These are phyloP conservation scores for Pygoscelis adeliae DNA, from an alignment of 2,113 vertebrate species.

Conservation along the genomic window DNA sequence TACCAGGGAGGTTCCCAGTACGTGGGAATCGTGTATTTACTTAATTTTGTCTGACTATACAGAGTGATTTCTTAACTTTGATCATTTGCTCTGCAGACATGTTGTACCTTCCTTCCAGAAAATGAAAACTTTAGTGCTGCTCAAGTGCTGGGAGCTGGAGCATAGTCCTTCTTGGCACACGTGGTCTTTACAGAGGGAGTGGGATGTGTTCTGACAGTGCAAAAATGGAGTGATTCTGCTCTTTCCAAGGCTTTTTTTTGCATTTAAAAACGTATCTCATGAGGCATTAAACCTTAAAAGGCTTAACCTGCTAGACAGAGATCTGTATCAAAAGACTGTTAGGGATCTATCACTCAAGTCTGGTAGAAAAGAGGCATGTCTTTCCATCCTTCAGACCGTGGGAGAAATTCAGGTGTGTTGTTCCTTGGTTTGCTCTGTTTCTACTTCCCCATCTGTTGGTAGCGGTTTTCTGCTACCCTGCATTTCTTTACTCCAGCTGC, in stretches of 20 bases:
- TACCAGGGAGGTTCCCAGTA: neutral
- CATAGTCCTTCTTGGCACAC: neutral
- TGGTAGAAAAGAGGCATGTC: neutral
- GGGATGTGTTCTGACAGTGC: neutral
- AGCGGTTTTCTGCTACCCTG: neutral
- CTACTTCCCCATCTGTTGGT: neutral
- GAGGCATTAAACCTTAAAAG: neutral
- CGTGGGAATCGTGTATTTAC: neutral
- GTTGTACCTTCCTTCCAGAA: neutral
- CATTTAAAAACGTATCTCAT: neutral
- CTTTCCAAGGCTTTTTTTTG: neutral
- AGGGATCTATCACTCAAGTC: neutral
- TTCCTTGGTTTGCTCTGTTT: neutral
- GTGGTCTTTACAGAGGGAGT: neutral
- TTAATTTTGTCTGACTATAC: neutral
- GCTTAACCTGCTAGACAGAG: neutral
- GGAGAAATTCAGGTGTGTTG: neutral
- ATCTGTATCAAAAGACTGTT: neutral
- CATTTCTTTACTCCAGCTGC: neutral
- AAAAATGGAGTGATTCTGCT: neutral
- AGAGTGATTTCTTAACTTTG: neutral
- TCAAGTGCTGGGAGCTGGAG: neutral
- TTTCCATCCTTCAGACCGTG: neutral
- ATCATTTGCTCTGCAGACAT: neutral
- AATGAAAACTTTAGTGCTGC: neutral